phyloP scores from a whole-genome alignment of 1,140 invertebrate genomes.

The Heliconius hewitsoni region DNA sequence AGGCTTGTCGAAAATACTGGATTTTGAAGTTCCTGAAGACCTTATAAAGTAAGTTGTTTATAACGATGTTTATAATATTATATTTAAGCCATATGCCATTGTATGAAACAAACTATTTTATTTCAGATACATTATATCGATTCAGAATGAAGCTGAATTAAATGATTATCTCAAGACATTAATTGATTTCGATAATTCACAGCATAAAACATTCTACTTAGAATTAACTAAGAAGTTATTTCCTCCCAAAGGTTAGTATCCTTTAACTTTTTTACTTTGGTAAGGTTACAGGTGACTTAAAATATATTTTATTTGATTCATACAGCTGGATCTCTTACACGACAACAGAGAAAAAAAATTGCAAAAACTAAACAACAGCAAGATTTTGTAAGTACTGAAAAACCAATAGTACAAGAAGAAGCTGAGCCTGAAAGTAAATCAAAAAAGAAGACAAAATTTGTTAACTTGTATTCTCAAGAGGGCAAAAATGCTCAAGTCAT shows the following conservation, averaged over 20 bases:
- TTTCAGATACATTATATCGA: slow-evolving; percentile 83
- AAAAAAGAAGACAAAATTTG: slow-evolving; percentile 89
- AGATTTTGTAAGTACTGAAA: slow-evolving; percentile 55
- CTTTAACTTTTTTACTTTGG: background rate
- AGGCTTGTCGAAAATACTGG: slow-evolving; percentile 82
- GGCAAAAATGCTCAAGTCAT: slow-evolving; percentile 85
- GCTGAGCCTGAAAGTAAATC: slow-evolving; percentile 59
- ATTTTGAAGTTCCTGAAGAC: slow-evolving; percentile 84
- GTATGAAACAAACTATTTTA: background rate
- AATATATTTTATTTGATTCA: background rate
- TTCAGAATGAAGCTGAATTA: slow-evolving; percentile 85
- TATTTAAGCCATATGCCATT: background rate
- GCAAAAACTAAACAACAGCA: slow-evolving; percentile 72
- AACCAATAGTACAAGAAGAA: slow-evolving; percentile 27
- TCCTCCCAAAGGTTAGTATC: slow-evolving; percentile 54
- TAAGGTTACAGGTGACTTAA: too few species aligned
- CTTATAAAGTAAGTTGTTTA: slow-evolving; percentile 83
- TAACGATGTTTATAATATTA: slow-evolving; percentile 8
- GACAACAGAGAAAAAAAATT: slow-evolving; percentile 70
- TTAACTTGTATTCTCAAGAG: slow-evolving; percentile 88
- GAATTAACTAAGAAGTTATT: slow-evolving; percentile 83
- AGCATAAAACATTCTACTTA: slow-evolving; percentile 84
- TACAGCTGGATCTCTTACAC: slow-evolving; percentile 51
- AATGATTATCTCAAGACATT: slow-evolving; percentile 87
- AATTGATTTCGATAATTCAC: slow-evolving; percentile 83